Percentiles rank a stretch among this genome's conserved stretches.
These are phyloP conservation scores for Prenolepis imparis DNA, from an alignment of 2,888 invertebrate species.

Conservation along the genomic window DNA sequence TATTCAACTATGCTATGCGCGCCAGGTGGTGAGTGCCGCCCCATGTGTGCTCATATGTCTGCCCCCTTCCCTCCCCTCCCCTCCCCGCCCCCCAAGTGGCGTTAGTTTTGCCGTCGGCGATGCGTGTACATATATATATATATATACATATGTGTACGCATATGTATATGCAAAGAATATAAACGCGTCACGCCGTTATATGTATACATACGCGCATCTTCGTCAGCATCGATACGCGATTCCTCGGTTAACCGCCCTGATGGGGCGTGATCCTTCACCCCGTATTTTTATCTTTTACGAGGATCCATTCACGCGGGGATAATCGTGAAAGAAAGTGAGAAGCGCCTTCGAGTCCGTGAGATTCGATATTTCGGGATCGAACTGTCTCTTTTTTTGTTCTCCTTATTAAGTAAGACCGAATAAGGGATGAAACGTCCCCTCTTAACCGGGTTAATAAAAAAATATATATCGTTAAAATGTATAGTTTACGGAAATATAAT, in stretches of 20 bases:
- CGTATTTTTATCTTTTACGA: conserved; percentile 21
- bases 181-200: conserved; percentile 24
- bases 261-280: conserved; percentile 37
- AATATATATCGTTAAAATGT: background rate
- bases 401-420: background rate
- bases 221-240: conserved; percentile 32
- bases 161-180: conserved; percentile 37
- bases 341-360: background rate
- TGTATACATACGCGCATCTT: conserved; percentile 13
- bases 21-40: conserved; percentile 84
- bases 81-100: conserved; percentile 67
- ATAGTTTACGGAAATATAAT: background rate
- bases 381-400: background rate
- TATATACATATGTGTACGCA: background rate
- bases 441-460: background rate
- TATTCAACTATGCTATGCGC: conserved; percentile 74
- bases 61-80: conserved; percentile 67
- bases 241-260: conserved; percentile 29
- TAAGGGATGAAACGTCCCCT: background rate
- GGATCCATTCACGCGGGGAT: conserved; percentile 1
- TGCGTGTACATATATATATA: background rate
- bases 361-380: conserved; percentile 12
- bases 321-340: background rate
- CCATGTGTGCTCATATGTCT: conserved; percentile 81
- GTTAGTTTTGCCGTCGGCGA: conserved; percentile 63